Base-by-base conservation (phyloP, 2,797 vertebrate species). In the Serranus cabrilla region DNA sequence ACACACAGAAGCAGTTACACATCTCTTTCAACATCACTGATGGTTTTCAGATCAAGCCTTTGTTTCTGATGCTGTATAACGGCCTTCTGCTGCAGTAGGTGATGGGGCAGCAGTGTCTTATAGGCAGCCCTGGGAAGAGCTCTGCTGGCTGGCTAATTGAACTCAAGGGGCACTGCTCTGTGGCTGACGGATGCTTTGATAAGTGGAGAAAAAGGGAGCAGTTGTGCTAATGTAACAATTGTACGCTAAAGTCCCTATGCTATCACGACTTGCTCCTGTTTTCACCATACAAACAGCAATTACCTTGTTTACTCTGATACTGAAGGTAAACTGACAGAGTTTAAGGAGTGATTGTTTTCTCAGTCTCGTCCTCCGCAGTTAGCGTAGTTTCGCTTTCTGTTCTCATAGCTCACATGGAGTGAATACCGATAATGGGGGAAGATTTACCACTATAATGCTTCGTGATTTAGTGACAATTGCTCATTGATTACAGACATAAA, bases 71-170 rank as follows among this genome's bases (percentile, higher is more conserved):
- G 59, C 43, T 54, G 64, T 78, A 56, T 73, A 43, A 80, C 71
- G 56, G 57, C 71, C 23, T 47, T 54, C 76, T 76, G 75, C 67
- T 37, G 4, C 47, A 62, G 73, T 67, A 61, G 78, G 61, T 82
- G 78, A 76, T 74, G 67, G 73, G 69, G 66, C 79, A 71, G 81
- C 81, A 75, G 65, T 57, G 73, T 80, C 74, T 79, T 40, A 52
- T 31, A 52, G 78, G 67, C 65, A 67, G 65, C 58, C 65, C 58
- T 54, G 74, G 75, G 82, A 89, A 73, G 58, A 87, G 62, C 82
- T 80, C 45, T 46, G 67, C 74, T 51, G 73, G 45, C 66, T 59
- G 57, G 67, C 71, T 93, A 89, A 93, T 90, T 92, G 89, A 92
- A 87, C 84, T 90, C 83, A 51, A 76, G 88, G 89, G 88, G 85